Conservation (phyloP, 2,888 invertebrate species). For the Ectropis crepuscularia region DNA sequence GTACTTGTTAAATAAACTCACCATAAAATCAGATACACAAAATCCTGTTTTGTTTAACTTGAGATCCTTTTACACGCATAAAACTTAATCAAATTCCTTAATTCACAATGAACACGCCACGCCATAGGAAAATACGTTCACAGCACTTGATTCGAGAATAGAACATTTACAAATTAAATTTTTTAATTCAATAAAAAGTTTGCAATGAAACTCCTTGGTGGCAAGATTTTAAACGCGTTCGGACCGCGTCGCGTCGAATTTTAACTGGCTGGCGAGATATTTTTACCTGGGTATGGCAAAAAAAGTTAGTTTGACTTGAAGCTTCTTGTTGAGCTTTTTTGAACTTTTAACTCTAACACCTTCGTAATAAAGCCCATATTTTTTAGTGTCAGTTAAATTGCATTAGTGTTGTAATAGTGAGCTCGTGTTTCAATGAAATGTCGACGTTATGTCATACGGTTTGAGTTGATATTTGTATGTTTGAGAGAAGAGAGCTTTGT, state of each 20-base stretch:
- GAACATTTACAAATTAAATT: conserved; percentile 27
- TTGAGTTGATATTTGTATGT: conserved; percentile 45
- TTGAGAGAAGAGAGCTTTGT: conserved; percentile 55
- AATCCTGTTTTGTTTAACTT: conserved; percentile 61
- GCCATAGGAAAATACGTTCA: conserved; percentile 42
- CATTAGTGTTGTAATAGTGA: conserved; percentile 64
- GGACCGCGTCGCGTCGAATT: conserved; percentile 62
- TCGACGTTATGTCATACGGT: neutral
- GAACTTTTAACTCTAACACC: conserved; percentile 25
- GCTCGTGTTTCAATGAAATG: conserved; percentile 37
- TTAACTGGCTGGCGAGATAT: conserved; percentile 75
- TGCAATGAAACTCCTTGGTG: conserved; percentile 35
- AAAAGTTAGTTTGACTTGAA: conserved; percentile 65
- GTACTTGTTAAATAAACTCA: conserved; percentile 49
- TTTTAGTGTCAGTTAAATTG: conserved; percentile 47
- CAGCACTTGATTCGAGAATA: conserved; percentile 36
- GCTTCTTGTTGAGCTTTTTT: conserved; percentile 43
- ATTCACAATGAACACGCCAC: conserved; percentile 53
- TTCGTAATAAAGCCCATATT: conserved; percentile 36
- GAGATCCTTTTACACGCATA: conserved; percentile 61
- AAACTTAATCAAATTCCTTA: conserved; percentile 53
- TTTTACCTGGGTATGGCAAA: conserved; percentile 79
- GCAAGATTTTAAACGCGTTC: conserved; percentile 51
- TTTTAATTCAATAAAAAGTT: conserved; percentile 48
- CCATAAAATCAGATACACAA: conserved; percentile 61